phyloP scores from a whole-genome alignment of 2,888 invertebrate genomes.

The Brachylomia viminalis region DNA sequence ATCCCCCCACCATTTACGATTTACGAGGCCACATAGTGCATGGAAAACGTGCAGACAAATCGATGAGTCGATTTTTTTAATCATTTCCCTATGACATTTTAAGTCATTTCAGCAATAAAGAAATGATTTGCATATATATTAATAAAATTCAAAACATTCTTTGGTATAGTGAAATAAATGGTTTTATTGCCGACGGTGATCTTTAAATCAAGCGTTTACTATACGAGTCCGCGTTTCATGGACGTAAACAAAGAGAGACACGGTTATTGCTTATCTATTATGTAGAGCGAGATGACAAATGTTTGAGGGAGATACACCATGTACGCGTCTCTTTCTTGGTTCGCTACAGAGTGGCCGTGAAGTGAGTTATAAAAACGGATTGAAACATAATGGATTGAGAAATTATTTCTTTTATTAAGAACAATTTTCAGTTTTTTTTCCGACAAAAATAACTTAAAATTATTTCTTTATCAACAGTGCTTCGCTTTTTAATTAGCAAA shows the following conservation, averaged over 20 bases:
- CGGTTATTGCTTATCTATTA: slow-evolving; percentile 78
- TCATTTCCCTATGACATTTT: slow-evolving; percentile 28
- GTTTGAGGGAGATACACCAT: slow-evolving; percentile 71
- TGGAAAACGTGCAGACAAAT: slow-evolving; percentile 78
- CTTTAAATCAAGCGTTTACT: slow-evolving; percentile 78
- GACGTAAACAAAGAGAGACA: slow-evolving; percentile 87
- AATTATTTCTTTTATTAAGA: slow-evolving; percentile 52
- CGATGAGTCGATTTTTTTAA: slow-evolving; percentile 70
- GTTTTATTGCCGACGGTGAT: slow-evolving; percentile 53
- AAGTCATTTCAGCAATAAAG: background rate
- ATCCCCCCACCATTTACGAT: slow-evolving; percentile 83
- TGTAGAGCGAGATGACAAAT: slow-evolving; percentile 77
- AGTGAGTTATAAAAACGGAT: slow-evolving; percentile 64
- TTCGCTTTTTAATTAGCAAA: background rate
- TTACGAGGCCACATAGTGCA: slow-evolving; percentile 89
- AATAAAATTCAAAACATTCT: background rate
- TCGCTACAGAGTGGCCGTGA: slow-evolving; percentile 65
- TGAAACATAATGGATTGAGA: slow-evolving; percentile 53
- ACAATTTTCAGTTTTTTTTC: slow-evolving; percentile 32
- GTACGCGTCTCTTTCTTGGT: slow-evolving; percentile 75
- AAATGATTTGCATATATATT: slow-evolving; percentile 10
- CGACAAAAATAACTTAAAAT: background rate
- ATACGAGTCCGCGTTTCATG: slow-evolving; percentile 80
- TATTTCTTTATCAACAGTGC: background rate
- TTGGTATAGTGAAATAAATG: background rate